Evolutionary conservation across 2,888 invertebrate genomes (phyloP), one percentile per base, ranked within the genome.

Genomic region (Crepidodera aurea): DNA sequence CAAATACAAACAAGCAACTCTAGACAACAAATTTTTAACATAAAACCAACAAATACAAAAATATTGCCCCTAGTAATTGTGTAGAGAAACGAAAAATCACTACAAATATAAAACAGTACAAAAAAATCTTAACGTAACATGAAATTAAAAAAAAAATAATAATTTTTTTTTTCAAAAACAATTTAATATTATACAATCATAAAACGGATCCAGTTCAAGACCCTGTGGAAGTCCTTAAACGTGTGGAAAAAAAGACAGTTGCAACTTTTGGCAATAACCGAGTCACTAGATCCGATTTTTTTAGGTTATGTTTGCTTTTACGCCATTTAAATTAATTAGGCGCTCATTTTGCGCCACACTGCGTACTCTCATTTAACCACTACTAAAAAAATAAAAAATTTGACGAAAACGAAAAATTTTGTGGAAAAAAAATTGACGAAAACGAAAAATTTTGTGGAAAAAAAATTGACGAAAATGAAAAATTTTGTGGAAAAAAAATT

Each of bases 101-200:
- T 57, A 57, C 48, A 57, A 48, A 57, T 50, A 25, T 18, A 56
- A 57, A 57, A 57, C 48, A 48, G 48, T 57, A 57, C 48, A 57
- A 57, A 57, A 53, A 2, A n/a, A 5, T 50, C 57, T 57, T 48
- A 57, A 48, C 48, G 8, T 57, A 57, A 57, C 57, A 48, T 39
- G 39, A 8, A 56, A 29, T 37, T 54, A 18, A 18, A 54, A 54
- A 44, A 27, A 57, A 57, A 48, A 46, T 44, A 46, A 57, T 37
- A 39, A 19, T 6, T 7, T 22, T 46, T 34, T 34, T 27, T 40
- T 48, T 29, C 15, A 57, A 57, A 57, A 39, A 25, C 22, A n/a
- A 4, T 10, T 7, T 13, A 39, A 19, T 15, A 18, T 32, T 42
- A 32, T 29, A 55, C 22, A 15, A 54, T 53, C 32, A 44, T 8